Evolutionary conservation across 2,888 invertebrate genomes (phyloP).

Genomic region (Papilio demoleus): DNA sequence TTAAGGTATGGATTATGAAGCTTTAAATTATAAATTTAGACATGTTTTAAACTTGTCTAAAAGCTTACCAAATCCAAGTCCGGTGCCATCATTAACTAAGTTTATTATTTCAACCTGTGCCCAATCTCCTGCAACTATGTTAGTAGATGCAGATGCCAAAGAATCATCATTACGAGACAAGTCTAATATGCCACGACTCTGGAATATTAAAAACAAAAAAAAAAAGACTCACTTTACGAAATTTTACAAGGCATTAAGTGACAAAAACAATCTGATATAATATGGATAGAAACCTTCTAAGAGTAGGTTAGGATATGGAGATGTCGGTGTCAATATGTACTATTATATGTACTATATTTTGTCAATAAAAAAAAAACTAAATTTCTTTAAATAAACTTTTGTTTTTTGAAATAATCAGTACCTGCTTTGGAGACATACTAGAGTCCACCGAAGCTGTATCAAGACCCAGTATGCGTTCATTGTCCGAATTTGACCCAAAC

Average conservation of each 20-base stretch:
- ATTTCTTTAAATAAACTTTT: too few relatives aligned
- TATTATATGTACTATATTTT: too few relatives aligned
- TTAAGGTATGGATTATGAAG: not conserved
- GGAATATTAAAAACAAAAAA: slow-evolving; percentile 42
- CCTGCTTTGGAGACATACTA: slow-evolving; percentile 93
- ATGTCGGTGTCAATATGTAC: too few relatives aligned
- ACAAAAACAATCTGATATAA: too few relatives aligned
- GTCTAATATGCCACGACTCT: slow-evolving; percentile 86
- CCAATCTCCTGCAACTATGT: slow-evolving; percentile 92
- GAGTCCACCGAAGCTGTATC: slow-evolving; percentile 91
- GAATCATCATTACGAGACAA: slow-evolving; percentile 84
- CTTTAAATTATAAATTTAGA: not conserved
- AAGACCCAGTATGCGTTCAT: slow-evolving; percentile 93
- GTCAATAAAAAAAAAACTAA: too few relatives aligned
- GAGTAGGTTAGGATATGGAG: too few relatives aligned
- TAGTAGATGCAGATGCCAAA: slow-evolving; percentile 67
- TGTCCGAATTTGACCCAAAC: slow-evolving; percentile 88
- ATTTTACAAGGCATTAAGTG: too few relatives aligned
- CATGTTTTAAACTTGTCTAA: not conserved
- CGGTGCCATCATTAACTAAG: slow-evolving; percentile 98
- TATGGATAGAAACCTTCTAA: too few relatives aligned
- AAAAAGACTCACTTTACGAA: not conserved
- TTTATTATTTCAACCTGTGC: slow-evolving; percentile 99
- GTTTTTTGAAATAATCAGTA: too few relatives aligned
- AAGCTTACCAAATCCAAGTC: slow-evolving; percentile 94